Percentiles rank a stretch among this genome's conserved stretches.
Conservation (phyloP, 1,140 invertebrate genomes). For the Habropoda laboriosa region DNA sequence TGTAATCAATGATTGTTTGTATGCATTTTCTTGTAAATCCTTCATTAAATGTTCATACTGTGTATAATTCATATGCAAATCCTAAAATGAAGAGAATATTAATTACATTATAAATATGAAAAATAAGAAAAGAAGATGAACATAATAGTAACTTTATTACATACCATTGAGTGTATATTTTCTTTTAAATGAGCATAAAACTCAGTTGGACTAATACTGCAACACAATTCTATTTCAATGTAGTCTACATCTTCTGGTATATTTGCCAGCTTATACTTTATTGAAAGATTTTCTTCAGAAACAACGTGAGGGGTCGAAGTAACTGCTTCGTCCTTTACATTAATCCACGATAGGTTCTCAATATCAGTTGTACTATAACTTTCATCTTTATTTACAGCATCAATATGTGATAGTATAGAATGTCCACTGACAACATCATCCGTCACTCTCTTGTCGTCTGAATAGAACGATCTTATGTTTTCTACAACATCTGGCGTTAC, state of each 20-base stretch:
- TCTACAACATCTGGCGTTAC: background rate
- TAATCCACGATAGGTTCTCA: conserved; percentile 21
- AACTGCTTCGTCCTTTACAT: background rate
- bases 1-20: conserved; percentile 61
- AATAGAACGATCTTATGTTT: background rate
- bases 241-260: conserved; percentile 47
- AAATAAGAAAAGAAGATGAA: background rate
- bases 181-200: conserved; percentile 53
- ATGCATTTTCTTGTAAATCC: conserved; percentile 57
- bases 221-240: conserved; percentile 61
- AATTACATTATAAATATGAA: conserved; percentile 1
- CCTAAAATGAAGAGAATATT: conserved; percentile 40
- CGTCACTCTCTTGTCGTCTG: background rate
- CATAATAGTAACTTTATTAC: background rate
- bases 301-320: conserved; percentile 43
- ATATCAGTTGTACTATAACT: background rate
- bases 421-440: conserved; percentile 39
- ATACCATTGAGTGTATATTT: conserved; percentile 45
- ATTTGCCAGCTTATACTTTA: conserved; percentile 23
- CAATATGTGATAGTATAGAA: background rate
- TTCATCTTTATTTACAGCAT: background rate
- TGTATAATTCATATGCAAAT: conserved; percentile 41
- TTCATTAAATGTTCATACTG: conserved; percentile 53
- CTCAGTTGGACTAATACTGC: background rate
- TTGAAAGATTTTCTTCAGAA: conserved; percentile 21